Percentiles rank a stretch among this genome's conserved stretches.
phyloP scores from a whole-genome alignment of 1,140 invertebrate genomes.

The Calosoma granatense region DNA sequence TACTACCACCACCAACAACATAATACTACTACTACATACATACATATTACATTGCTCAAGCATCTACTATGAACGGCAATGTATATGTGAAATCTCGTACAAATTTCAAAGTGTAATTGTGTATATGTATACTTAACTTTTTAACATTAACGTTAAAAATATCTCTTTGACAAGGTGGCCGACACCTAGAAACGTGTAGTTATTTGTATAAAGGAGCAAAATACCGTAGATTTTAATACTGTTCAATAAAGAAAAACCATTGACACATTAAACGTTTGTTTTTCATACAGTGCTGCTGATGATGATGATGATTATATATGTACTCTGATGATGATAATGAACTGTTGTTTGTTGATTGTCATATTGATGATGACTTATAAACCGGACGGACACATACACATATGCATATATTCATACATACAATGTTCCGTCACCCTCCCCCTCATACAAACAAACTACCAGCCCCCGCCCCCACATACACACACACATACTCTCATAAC shows the following conservation, averaged over 20 bases:
- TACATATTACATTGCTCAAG: too few species aligned
- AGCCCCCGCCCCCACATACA: too few species aligned
- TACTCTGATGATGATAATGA: too few species aligned
- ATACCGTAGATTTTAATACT: slow-evolving; percentile 9
- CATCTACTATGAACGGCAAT: too few species aligned
- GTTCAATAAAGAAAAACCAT: slow-evolving; percentile 11
- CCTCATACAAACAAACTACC: too few species aligned
- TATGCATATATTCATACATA: too few species aligned
- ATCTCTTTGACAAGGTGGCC: slow-evolving; percentile 1
- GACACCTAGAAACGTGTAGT: slow-evolving; percentile 5
- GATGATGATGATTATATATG: too few species aligned
- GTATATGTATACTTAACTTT: slow-evolving; percentile 1
- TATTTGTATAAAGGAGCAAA: slow-evolving; percentile 1
- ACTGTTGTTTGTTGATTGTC: not conserved
- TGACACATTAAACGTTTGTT: slow-evolving; percentile 12
- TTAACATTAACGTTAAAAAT: not conserved
- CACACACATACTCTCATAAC: not conserved
- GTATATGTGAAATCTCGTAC: not conserved
- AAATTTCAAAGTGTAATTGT: slow-evolving; percentile 5
- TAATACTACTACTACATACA: too few species aligned
- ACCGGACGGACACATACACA: not conserved
- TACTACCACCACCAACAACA: not conserved
- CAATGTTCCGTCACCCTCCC: too few species aligned
- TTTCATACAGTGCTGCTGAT: not conserved
- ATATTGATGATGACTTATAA: slow-evolving; percentile 3